Conservation (phyloP, 2,888 invertebrate genomes). For the Sphaeridia pumilis region DNA sequence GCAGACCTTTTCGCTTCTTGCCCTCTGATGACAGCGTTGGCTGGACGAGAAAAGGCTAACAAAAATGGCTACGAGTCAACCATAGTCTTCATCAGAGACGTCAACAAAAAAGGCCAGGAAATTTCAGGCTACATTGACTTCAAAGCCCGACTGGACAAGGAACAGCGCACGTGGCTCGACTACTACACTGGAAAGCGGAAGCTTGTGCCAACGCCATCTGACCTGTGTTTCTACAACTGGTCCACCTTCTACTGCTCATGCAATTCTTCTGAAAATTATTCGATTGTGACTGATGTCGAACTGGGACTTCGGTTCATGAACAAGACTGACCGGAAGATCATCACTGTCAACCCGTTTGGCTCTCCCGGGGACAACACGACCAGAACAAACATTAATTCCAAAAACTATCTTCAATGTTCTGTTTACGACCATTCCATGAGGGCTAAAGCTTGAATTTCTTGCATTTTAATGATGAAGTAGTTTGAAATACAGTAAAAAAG, state of each 20-base stretch:
- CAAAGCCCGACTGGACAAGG: constrained; percentile 53
- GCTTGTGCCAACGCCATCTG: constrained; percentile 54
- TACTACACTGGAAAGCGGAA: constrained; percentile 44
- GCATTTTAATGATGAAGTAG: too few species aligned
- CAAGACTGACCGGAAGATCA: constrained; percentile 61
- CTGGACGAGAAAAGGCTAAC: constrained; percentile 60
- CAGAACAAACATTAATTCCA: constrained; percentile 51
- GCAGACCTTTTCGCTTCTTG: constrained; percentile 5
- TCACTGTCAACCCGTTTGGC: constrained; percentile 56
- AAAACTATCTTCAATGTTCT: constrained; percentile 59
- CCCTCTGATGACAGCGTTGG: constrained; percentile 55
- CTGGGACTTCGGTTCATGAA: constrained; percentile 66
- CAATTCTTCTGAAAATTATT: constrained; percentile 65
- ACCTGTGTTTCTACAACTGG: constrained; percentile 70
- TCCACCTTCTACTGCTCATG: constrained; percentile 55
- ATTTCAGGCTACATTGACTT: constrained; percentile 79
- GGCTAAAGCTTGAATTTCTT: constrained; percentile 43
- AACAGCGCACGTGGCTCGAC: constrained; percentile 53
- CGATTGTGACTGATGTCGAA: constrained; percentile 60
- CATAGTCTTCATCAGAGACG: constrained; percentile 64
- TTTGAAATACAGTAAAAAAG: not conserved
- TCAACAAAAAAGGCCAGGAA: constrained; percentile 58
- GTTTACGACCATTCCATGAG: constrained; percentile 68
- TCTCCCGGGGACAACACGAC: constrained; percentile 55
- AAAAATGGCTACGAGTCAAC: constrained; percentile 58